Evolutionary conservation across 2,888 invertebrate genomes (phyloP), one percentile per base, ranked within the genome.

Genomic region (Euphydryas editha): DNA sequence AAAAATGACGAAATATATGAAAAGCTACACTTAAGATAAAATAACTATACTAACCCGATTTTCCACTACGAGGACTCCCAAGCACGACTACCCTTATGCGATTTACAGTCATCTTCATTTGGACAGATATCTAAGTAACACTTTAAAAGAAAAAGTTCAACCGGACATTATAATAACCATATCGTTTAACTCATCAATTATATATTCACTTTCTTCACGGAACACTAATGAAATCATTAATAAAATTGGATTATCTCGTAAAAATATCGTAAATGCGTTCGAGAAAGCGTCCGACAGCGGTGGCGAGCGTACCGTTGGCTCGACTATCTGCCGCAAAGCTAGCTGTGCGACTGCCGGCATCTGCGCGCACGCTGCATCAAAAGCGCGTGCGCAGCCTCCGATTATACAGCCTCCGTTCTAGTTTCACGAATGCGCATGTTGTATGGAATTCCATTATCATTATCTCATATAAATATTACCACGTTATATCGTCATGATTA

Each of bases 11-110:
- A 36, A 36, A 36, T 24, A n/a, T 15, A 8, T 30, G 8, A 2
- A 20, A 24, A 51, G 4, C 39, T 1, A 13, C 3, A 10, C 11
- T 39, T 13, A 8, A 39, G n/a, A 10, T 1, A 13, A 39, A 39
- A 13, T 15, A 39, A 3, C 6, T 44, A 69, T 84, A 92, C 94
- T 94, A 88, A 96, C 96, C 96, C 88, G 96, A 96, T 92, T 96
- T 96, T 82, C 96, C 96, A 84, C 96, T 95, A 82, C 95, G 93
- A 80, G 95, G 94, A 85, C 95, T 95, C 81, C 96, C 96, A 84
- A 96, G 93, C 86, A 96, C 96, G 91, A 96, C 96, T 87, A 96
- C 95, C 93, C 95, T 94, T 90, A 96, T 96, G 87, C 95, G 95
- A 92, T 95, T 95, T 86, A 95, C 95, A 93, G 96, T 96, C 96